phyloP scores from a whole-genome alignment of 2,888 invertebrate genomes.

The Salpingus planirostris region DNA sequence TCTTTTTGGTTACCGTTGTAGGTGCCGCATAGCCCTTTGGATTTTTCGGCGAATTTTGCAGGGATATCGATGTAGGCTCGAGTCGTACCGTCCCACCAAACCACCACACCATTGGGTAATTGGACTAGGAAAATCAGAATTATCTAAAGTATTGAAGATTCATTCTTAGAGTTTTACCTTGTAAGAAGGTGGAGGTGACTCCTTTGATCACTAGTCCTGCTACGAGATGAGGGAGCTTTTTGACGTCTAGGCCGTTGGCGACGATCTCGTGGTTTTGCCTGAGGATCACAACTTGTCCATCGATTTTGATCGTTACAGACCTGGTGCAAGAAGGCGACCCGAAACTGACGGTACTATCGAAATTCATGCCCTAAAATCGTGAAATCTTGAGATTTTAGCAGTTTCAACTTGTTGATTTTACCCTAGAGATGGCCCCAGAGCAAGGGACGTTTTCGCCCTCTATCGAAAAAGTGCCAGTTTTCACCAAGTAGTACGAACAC shows the following conservation, averaged over 20 bases:
- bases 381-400: too few species aligned
- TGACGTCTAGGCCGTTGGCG: constrained; percentile 61
- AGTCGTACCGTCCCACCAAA: constrained; percentile 87
- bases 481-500: constrained; percentile 75
- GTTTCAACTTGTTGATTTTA: too few species aligned
- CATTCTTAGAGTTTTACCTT: too few species aligned
- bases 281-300: constrained; percentile 51
- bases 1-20: constrained; percentile 82
- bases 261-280: constrained; percentile 65
- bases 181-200: constrained; percentile 69
- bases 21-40: constrained; percentile 82
- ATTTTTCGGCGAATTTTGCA: constrained; percentile 57
- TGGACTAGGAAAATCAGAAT: constrained; percentile 51
- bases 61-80: constrained; percentile 77
- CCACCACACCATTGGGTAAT: constrained; percentile 57
- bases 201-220: constrained; percentile 50
- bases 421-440: constrained; percentile 61
- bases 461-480: constrained; percentile 57
- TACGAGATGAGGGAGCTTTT: constrained; percentile 53
- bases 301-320: constrained; percentile 56
- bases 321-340: constrained; percentile 72
- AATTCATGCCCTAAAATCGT: constrained; percentile 59
- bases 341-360: constrained; percentile 45
- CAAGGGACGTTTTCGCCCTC: constrained; percentile 79
- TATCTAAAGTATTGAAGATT: too few species aligned